These are phyloP conservation scores for Tetropium fuscum DNA, from an alignment of 2,888 invertebrate species.

Conservation along the genomic window DNA sequence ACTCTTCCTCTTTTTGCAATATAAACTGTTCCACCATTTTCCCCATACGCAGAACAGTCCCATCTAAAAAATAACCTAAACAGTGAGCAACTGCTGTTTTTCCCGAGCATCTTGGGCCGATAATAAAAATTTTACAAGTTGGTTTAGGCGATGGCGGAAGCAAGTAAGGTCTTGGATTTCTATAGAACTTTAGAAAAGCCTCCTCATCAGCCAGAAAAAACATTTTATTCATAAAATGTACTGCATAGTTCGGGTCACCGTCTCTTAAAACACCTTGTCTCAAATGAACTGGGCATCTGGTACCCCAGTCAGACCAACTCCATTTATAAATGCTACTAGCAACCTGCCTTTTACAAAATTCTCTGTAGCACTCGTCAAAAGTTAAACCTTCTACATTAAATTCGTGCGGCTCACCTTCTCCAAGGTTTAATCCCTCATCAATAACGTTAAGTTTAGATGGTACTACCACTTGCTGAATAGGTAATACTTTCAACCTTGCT, in stretches of 20 bases:
- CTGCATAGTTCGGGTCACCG: constrained; percentile 70
- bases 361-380: constrained; percentile 59
- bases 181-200: constrained; percentile 69
- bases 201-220: constrained; percentile 71
- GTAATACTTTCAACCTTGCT: constrained; percentile 63
- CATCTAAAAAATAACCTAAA: constrained; percentile 69
- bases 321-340: constrained; percentile 62
- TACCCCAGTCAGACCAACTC: constrained; percentile 71
- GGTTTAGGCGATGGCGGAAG: constrained; percentile 71
- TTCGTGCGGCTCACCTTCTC: constrained; percentile 43
- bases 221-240: constrained; percentile 73
- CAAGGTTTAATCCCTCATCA: constrained; percentile 32
- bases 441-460: constrained; percentile 55
- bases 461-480: constrained; percentile 58
- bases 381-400: constrained; percentile 41
- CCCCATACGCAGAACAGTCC: constrained; percentile 65
- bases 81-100: constrained; percentile 71
- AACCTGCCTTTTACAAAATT: constrained; percentile 53
- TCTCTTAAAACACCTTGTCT: constrained; percentile 67
- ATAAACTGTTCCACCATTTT: constrained; percentile 51
- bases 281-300: constrained; percentile 73
- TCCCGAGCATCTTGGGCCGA: constrained; percentile 73
- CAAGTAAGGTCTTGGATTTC: constrained; percentile 74
- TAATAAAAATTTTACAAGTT: constrained; percentile 71
- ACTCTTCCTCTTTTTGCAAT: constrained; percentile 47